Evolutionary conservation across 1,140 invertebrate genomes (phyloP), one percentile per base, ranked within the genome.

Genomic region (Wiebesia pumilae): DNA sequence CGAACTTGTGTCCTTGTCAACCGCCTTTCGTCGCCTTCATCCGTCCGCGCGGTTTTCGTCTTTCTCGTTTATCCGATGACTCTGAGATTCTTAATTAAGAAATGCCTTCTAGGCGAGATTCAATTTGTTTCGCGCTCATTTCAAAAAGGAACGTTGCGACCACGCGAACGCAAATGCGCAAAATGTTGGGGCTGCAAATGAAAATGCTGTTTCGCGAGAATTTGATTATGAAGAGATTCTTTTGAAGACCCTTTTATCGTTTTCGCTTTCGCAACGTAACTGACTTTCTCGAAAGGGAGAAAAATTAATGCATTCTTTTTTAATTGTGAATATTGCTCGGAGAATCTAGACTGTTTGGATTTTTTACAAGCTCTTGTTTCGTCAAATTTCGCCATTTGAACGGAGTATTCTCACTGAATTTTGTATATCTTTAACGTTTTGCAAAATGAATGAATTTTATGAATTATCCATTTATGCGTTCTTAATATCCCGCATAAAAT

Each of bases 71-170:
- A 78, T 58, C 80, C 62, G 40, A 69, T 47, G 30, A 54, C 73
- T 47, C 30, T n/a, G 69, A 38, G 40, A 85, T 84, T 87, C 87
- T 88, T 90, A 91, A 91, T 91, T 90, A 90, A 88, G 87, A 88
- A 88, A 90, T 90, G 86, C 88, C 87, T 90, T 89, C 87, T 87
- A 89, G 82, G 69, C 81, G 62, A 87, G 89, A 90, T 87, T 87
- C 88, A 88, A 88, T 90, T 87, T 87, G 86, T 82, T 84, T 87
- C 67, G 65, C 38, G 43, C 10, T n/a, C 38, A 12, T 62, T 47
- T 67, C 33, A 58, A 67, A 83, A 81, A 71, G n/a, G 40, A 75
- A 78, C 71, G 21, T 43, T 33, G n/a, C 10, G 27, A 43, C 43
- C 40, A 54, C 38, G n/a, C 3, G 14, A 62, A 30, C 38, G 51